These are phyloP conservation scores for Merodon equestris DNA, from an alignment of 2,888 invertebrate genomes.

Conservation along the genomic window DNA sequence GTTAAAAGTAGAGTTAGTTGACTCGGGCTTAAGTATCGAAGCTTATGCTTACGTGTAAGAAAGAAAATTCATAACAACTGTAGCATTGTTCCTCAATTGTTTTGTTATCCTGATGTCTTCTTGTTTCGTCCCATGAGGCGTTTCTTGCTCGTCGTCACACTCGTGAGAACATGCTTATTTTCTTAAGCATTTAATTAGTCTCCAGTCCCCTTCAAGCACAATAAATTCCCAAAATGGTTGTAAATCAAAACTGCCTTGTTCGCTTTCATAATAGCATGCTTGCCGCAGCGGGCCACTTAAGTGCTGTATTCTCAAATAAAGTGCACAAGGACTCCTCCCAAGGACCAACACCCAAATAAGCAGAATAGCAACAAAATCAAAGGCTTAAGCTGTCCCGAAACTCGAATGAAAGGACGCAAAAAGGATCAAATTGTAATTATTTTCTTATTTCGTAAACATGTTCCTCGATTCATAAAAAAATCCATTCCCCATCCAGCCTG, in stretches of 20 bases:
- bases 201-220: background rate
- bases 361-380: background rate
- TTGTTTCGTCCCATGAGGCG: no score
- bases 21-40: no score
- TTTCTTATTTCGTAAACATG: conserved; percentile 67
- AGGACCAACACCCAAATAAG: background rate
- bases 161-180: no score
- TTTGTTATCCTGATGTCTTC: no score
- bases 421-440: conserved; percentile 69
- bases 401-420: conserved; percentile 34
- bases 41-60: no score
- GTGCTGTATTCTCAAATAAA: conserved; percentile 33
- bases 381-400: conserved; percentile 48
- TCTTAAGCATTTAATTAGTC: no score
- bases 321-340: background rate
- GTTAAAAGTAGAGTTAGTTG: no score
- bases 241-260: conserved; percentile 52
- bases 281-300: conserved; percentile 55
- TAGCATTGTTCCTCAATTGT: no score
- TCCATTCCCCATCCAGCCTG: conserved; percentile 61
- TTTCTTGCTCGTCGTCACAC: no score
- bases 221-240: conserved; percentile 34
- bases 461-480: conserved; percentile 60
- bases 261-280: conserved; percentile 59
- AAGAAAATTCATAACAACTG: no score